Base-by-base conservation (phyloP, 1,140 invertebrate genomes). In the Bradynema listronoti region DNA sequence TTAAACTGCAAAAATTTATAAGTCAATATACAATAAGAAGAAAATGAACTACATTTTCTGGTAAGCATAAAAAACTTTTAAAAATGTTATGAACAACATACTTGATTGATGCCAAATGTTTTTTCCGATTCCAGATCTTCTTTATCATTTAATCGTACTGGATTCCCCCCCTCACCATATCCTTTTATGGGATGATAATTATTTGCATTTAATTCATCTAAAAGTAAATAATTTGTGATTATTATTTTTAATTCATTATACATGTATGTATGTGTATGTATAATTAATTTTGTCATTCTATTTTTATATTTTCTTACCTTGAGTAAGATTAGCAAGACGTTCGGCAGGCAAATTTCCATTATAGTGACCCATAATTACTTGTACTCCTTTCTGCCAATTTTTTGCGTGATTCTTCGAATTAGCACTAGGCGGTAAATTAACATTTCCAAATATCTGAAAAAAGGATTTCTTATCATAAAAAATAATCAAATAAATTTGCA, bases 1-100 rank as follows among this genome's bases (percentile, higher is more conserved):
- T 99, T 99, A 81, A 99, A 99, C 81, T 99, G 91, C 82, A 72
- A 36, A n/a, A n/a, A n/a, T n/a, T n/a, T n/a, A n/a, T n/a, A n/a
- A n/a, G n/a, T n/a, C n/a, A n/a, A n/a, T n/a, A n/a, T n/a, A n/a
- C n/a, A n/a, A n/a, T n/a, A n/a, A n/a, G n/a, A n/a, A n/a, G n/a
- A n/a, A n/a, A n/a, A n/a, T n/a, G n/a, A n/a, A n/a, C n/a, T 97
- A 94, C 84, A 80, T 97, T 91, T 79, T 90, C 93, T 45, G 91
- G n/a, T n/a, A n/a, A n/a, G n/a, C n/a, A n/a, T 92, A 78, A 97
- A 80, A 62, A 96, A 82, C 36, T 11, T 19, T 19, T 39, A 39
- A 39, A 39, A 39, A 39, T 39, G 36, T 39, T 39, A 11, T 39
- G 36, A 11, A 39, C 36, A 11, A 82, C 96, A 96, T 80, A 98